A percentile compares a stretch with the other conserved stretches of the same genome.
Evolutionary conservation across 2,113 vertebrate species (phyloP).

Genomic region (Pangasianodon gigas): DNA sequence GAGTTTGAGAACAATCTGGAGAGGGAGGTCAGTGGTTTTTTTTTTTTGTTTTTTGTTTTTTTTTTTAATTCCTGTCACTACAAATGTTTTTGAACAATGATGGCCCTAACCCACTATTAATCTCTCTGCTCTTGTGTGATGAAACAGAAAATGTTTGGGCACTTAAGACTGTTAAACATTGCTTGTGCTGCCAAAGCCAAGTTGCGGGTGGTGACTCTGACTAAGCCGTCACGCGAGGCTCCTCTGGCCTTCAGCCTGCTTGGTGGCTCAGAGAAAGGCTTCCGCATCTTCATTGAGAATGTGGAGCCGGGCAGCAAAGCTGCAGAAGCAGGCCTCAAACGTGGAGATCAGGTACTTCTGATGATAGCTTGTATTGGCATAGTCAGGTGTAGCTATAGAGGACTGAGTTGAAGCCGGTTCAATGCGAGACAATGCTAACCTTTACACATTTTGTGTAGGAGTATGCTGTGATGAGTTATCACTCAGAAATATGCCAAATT

Average conservation of each 20-base stretch:
- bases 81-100: background rate
- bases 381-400: background rate
- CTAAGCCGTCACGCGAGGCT: conserved; percentile 92
- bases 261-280: conserved; percentile 94
- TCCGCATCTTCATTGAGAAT: conserved; percentile 93
- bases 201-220: conserved; percentile 89
- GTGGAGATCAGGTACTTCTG: conserved; percentile 88
- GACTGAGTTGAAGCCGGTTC: background rate
- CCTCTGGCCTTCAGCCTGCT: conserved; percentile 91
- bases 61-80: background rate
- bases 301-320: conserved; percentile 94
- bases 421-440: background rate
- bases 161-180: conserved; percentile 96
- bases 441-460: background rate
- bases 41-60: background rate
- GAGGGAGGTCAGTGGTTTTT: conserved; percentile 83
- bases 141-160: conserved; percentile 95
- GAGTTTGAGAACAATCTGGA: conserved; percentile 99
- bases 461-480: background rate
- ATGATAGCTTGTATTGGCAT: background rate
- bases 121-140: conserved; percentile 15
- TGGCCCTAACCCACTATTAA: background rate
- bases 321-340: conserved; percentile 91
- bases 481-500: background rate
- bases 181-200: conserved; percentile 98